These are phyloP conservation scores for Octodon degus DNA, from an alignment of 2,113 vertebrate genomes.

Conservation along the genomic window DNA sequence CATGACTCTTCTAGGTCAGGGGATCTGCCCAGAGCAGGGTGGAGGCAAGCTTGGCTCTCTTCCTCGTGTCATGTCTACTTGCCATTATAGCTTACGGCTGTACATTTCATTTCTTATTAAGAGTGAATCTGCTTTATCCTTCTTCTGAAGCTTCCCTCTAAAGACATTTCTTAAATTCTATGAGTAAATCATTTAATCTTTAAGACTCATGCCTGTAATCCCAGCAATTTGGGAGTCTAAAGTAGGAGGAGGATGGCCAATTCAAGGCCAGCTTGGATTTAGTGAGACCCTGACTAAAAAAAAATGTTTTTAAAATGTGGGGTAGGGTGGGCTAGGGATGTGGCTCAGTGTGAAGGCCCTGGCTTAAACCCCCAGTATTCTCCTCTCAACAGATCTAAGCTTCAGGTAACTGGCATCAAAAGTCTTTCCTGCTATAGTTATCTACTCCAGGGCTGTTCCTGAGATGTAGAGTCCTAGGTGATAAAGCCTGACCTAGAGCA, in stretches of 20 bases:
- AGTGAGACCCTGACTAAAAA: neutral
- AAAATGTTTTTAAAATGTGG: neutral
- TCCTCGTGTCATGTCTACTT: neutral
- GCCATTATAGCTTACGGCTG: no score
- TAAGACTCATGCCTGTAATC: neutral
- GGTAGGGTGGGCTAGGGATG: neutral
- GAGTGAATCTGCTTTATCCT: neutral
- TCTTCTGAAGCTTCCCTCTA: neutral
- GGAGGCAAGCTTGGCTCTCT: neutral
- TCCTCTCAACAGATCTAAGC: neutral
- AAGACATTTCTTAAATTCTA: slow-evolving; percentile 22
- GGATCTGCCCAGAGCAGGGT: neutral
- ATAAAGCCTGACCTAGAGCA: neutral
- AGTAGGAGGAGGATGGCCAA: neutral
- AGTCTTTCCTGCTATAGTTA: neutral
- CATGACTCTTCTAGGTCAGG: neutral
- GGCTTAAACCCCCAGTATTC: no score
- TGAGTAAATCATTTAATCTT: neutral
- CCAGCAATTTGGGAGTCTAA: neutral
- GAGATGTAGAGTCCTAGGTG: neutral
- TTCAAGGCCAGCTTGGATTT: neutral
- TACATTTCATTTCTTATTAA: neutral
- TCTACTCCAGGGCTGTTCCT: slow-evolving; percentile 6
- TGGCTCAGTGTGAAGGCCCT: neutral
- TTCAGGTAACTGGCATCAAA: neutral